Evolutionary conservation across 2,888 invertebrate species (phyloP).

Genomic region (Melinaea menophilus): DNA sequence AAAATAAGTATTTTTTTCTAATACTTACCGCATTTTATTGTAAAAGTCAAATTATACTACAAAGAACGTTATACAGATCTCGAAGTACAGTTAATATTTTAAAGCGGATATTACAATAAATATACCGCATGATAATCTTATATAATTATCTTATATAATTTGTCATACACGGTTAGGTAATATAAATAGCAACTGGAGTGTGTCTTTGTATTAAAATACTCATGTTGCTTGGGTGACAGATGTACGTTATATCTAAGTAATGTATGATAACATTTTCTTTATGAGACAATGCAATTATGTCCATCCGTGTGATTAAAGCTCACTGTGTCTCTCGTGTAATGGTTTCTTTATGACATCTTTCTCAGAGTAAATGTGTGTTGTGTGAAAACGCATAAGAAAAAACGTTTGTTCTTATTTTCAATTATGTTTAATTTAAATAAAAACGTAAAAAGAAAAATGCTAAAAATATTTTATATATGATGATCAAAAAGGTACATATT

Average conservation of each 20-base stretch:
- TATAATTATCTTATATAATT: not conserved
- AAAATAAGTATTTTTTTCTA: no score
- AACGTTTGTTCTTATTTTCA: no score
- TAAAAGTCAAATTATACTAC: not conserved
- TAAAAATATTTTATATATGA: no score
- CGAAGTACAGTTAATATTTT: not conserved
- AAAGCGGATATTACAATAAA: not conserved
- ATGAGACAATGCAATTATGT: slow-evolving; percentile 17
- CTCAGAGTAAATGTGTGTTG: no score
- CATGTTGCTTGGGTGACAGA: no score
- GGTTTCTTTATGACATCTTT: slow-evolving; percentile 32
- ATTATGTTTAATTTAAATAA: no score
- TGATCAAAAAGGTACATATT: no score
- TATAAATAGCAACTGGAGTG: slow-evolving; percentile 3
- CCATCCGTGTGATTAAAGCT: slow-evolving; percentile 16
- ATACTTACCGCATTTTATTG: not conserved
- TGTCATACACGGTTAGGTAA: not conserved
- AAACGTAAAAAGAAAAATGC: no score
- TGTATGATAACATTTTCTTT: slow-evolving; percentile 16
- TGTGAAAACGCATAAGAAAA: no score
- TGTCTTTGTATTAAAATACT: slow-evolving; percentile 1
- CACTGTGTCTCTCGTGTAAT: not conserved
- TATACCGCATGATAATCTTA: not conserved
- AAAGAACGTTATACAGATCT: not conserved
- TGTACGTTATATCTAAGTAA: slow-evolving; percentile 10